Conservation (phyloP, 1,140 invertebrate species). For the Pseudomyrmex pallidus region DNA sequence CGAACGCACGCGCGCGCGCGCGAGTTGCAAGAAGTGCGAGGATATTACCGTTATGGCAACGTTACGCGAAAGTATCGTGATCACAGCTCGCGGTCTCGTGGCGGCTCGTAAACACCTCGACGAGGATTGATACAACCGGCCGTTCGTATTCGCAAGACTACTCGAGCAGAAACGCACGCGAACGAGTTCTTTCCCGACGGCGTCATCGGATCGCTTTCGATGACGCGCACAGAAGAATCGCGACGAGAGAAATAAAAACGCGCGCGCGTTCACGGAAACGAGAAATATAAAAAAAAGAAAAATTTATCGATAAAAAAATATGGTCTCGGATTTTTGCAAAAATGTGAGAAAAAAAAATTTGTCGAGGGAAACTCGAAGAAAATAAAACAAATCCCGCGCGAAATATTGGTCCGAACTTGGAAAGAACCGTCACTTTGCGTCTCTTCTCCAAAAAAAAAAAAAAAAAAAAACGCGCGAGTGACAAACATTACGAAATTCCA, state of each 20-base stretch:
- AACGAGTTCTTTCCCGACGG: slow-evolving; percentile 32
- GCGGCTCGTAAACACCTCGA: slow-evolving; percentile 28
- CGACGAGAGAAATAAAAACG: neutral
- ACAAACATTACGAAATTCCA: too few species aligned
- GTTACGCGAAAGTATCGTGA: slow-evolving; percentile 14
- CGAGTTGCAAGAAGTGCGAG: neutral
- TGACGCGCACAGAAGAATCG: slow-evolving; percentile 11
- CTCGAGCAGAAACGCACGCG: slow-evolving; percentile 31
- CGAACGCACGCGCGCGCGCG: neutral
- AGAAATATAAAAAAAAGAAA: too few species aligned
- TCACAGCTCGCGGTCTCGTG: slow-evolving; percentile 21
- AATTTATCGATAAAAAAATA: too few species aligned
- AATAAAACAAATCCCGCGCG: too few species aligned
- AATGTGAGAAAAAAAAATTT: too few species aligned
- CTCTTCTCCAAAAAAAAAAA: too few species aligned
- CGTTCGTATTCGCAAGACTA: slow-evolving; percentile 59
- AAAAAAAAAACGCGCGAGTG: too few species aligned
- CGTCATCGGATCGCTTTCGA: slow-evolving; percentile 59
- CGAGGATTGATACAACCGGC: slow-evolving; percentile 20
- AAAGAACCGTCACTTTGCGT: too few species aligned
- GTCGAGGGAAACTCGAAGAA: too few species aligned
- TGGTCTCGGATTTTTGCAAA: too few species aligned
- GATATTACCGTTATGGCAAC: slow-evolving; percentile 64
- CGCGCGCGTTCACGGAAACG: neutral
- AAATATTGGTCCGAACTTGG: too few species aligned